phyloP scores from a whole-genome alignment of 2,113 vertebrate species.

The Eclectus roratus region DNA sequence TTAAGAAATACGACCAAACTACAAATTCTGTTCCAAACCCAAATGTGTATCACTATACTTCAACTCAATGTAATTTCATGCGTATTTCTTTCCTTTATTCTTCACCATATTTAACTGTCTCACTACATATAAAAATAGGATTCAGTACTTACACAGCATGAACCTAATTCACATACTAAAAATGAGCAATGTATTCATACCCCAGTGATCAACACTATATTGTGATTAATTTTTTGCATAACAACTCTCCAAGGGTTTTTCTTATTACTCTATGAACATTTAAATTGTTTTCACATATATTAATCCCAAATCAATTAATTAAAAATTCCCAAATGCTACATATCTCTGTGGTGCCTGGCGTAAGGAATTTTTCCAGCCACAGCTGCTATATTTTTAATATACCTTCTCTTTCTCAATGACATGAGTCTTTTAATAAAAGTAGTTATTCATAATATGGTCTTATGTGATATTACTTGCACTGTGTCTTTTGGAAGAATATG shows the following conservation, averaged over 20 bases:
- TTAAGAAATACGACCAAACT: not conserved
- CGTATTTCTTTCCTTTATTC: not conserved
- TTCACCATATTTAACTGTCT: not conserved
- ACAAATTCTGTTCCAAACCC: not conserved
- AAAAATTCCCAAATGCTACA: not conserved
- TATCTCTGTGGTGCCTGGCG: not conserved
- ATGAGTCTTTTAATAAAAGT: not conserved
- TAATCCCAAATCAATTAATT: not conserved
- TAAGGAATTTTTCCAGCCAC: not conserved
- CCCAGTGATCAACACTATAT: not conserved
- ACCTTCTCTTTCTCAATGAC: not conserved
- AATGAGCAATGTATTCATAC: not conserved
- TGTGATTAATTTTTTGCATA: not conserved
- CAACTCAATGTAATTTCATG: not conserved
- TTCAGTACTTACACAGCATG: not conserved
- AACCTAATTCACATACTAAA: not conserved
- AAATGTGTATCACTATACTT: not conserved
- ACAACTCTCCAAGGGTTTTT: not conserved
- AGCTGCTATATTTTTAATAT: not conserved
- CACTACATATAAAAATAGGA: not conserved
- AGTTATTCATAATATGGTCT: not conserved
- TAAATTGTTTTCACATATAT: not conserved
- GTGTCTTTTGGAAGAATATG: not conserved
- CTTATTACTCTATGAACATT: not conserved
- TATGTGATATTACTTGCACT: not conserved